Base-by-base conservation (phyloP, 2,113 vertebrate species). In the Channa maculata region DNA sequence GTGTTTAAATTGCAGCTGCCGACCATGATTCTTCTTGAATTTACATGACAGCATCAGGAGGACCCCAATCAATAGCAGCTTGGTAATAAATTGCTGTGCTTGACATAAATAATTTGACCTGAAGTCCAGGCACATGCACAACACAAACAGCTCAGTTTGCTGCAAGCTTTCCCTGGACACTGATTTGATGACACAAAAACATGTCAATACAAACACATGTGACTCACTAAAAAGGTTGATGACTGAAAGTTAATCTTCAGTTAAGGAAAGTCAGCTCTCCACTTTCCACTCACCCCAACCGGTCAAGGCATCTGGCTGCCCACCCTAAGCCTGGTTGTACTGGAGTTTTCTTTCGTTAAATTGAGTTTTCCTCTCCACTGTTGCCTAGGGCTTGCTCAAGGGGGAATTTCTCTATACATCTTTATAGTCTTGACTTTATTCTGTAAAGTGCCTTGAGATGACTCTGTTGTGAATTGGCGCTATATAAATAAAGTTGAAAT, bases 21-120 rank as follows among this genome's bases (percentile, higher is more conserved):
- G 14, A 70, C 80, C 51, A 75, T 87, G 83, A 86, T 84, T 88
- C 73, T 82, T 90, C 62, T 75, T 80, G 69, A 81, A 91, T 93
- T 87, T 84, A 86, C 88, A 93, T 89, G 85, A 87, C 87, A 78
- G 75, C 65, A 62, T 90, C 79, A 86, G 84, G 66, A 76, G 41
- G 68, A 88, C 69, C 88, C 24, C 79, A 90, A 92, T 93, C 92
- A 91, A 92, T 92, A 92, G 73, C 83, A 38, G 81, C 88, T 72
- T 10, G 70, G 80, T 89, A 75, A 91, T 90, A 94, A 90, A 93
- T 84, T 85, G 86, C 79, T 69, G 68, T 3, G 87, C 88, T 89
- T 84, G 79, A 92, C 82, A 92, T 84, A 83, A 92, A 93, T 91
- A 82, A 88, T 84, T 54, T 85, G 84, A 87, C 73, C 82, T 51